phyloP scores from a whole-genome alignment of 2,888 invertebrate species.

The Cheilosia pagana region DNA sequence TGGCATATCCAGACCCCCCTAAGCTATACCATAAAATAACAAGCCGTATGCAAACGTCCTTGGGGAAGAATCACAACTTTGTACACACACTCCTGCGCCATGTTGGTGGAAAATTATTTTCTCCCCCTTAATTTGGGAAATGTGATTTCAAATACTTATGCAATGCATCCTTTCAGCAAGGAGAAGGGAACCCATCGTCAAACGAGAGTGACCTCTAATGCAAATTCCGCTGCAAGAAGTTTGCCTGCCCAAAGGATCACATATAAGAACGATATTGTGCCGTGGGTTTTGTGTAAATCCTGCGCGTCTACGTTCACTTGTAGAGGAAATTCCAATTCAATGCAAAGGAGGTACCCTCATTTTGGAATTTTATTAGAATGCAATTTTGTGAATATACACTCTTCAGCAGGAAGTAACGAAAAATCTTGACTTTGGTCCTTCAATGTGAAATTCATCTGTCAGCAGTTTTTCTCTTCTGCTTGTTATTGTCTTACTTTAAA shows the following conservation, averaged over 20 bases:
- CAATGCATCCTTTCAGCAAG: slow-evolving; percentile 21
- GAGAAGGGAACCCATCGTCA: slow-evolving; percentile 32
- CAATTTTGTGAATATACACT: slow-evolving; percentile 4
- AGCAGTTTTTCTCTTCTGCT: not conserved
- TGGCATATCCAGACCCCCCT: not conserved
- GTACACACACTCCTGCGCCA: not conserved
- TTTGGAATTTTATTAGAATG: slow-evolving; percentile 8
- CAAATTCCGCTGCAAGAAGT: slow-evolving; percentile 8
- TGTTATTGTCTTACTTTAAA: slow-evolving; percentile 2
- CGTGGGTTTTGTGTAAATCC: not conserved
- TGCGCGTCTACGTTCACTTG: not conserved
- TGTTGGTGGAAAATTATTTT: not conserved
- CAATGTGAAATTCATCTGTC: slow-evolving; percentile 26
- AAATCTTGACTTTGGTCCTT: slow-evolving; percentile 6
- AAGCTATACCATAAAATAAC: not conserved
- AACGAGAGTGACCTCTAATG: slow-evolving; percentile 20
- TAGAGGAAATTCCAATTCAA: slow-evolving; percentile 2
- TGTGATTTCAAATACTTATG: slow-evolving; percentile 17
- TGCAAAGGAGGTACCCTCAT: not conserved
- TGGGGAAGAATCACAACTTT: not conserved
- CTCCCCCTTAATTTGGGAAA: not conserved
- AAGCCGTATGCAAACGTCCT: slow-evolving; percentile 15
- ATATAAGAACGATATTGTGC: slow-evolving; percentile 11
- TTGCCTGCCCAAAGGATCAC: slow-evolving; percentile 3
- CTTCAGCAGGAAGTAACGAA: not conserved